These are phyloP conservation scores for Diorhabda sublineata DNA, from an alignment of 1,140 invertebrate species.

Conservation along the genomic window DNA sequence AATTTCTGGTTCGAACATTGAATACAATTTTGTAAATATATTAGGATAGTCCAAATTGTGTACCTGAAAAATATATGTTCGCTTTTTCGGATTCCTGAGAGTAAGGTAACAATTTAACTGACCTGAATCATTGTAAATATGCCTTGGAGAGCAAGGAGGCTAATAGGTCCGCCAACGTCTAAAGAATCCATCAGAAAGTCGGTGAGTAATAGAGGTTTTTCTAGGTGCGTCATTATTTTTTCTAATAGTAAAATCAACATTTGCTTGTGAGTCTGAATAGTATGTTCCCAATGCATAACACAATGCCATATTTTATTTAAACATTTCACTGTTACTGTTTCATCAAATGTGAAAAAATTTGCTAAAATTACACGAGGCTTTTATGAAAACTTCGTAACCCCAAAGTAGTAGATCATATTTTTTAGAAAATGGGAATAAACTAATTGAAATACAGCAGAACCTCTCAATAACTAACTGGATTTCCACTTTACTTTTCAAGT, in stretches of 20 bases:
- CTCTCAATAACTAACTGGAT: too few relatives aligned
- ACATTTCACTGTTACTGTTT: constrained; percentile 36
- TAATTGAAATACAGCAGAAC: too few relatives aligned
- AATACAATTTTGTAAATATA: constrained; percentile 91
- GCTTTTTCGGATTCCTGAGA: too few relatives aligned
- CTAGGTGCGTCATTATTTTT: constrained; percentile 73
- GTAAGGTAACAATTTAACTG: not conserved
- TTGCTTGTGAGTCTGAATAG: constrained; percentile 67
- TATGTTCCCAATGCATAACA: constrained; percentile 64
- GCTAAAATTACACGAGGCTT: constrained; percentile 16
- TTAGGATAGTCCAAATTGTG: constrained; percentile 95
- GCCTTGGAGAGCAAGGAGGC: constrained; percentile 87
- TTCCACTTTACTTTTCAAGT: too few relatives aligned
- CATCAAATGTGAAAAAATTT: constrained; percentile 39
- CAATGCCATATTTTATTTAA: constrained; percentile 68
- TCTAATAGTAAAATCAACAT: constrained; percentile 79
- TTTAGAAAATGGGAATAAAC: too few relatives aligned
- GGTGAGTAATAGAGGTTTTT: constrained; percentile 78
- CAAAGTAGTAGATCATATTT: too few relatives aligned
- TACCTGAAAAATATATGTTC: constrained; percentile 44
- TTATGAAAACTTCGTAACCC: too few relatives aligned
- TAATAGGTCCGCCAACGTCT: constrained; percentile 78
- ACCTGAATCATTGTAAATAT: constrained; percentile 81
- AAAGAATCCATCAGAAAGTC: constrained; percentile 90
- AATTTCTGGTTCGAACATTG: constrained; percentile 83